These are phyloP conservation scores for Mesorhabditis sp. DNA, from an alignment of 2,888 invertebrate genomes.

Conservation along the genomic window DNA sequence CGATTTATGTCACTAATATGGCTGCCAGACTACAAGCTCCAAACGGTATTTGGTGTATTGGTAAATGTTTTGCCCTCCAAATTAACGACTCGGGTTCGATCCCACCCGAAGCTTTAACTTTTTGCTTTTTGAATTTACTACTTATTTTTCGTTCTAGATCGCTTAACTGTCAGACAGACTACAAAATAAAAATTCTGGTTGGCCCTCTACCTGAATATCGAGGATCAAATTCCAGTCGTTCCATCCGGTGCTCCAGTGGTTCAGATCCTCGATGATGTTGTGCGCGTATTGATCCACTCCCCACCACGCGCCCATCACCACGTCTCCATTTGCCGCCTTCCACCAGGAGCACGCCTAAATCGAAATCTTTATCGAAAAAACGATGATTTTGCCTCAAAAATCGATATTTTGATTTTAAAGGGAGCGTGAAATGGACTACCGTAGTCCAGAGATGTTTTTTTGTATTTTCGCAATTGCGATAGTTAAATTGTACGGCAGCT, in stretches of 20 bases:
- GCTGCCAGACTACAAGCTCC: too few relatives aligned
- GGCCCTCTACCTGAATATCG: slow-evolving; percentile 58
- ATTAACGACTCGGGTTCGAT: too few relatives aligned
- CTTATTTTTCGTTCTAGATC: not conserved
- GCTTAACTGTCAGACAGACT: not conserved
- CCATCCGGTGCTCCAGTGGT: slow-evolving; percentile 77
- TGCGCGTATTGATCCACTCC: slow-evolving; percentile 69
- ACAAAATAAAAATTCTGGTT: not conserved
- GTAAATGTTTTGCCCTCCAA: too few relatives aligned
- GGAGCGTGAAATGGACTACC: too few relatives aligned
- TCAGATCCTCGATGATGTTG: slow-evolving; percentile 68
- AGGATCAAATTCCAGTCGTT: slow-evolving; percentile 82
- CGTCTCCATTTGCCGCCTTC: slow-evolving; percentile 53
- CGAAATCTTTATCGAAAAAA: not conserved
- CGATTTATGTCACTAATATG: too few relatives aligned
- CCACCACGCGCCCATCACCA: slow-evolving; percentile 73
- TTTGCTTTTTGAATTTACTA: too few relatives aligned
- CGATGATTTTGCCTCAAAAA: not conserved
- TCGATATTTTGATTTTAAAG: slow-evolving; percentile 60
- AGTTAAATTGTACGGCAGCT: too few relatives aligned
- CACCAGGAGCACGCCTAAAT: slow-evolving; percentile 30
- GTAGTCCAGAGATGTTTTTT: too few relatives aligned
- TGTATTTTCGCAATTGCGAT: too few relatives aligned
- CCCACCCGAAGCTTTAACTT: too few relatives aligned
- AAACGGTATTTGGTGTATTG: too few relatives aligned